Percentiles rank a stretch among this genome's conserved stretches.
phyloP scores from a whole-genome alignment of 1,140 invertebrate species.

The Drosophila nikananu region DNA sequence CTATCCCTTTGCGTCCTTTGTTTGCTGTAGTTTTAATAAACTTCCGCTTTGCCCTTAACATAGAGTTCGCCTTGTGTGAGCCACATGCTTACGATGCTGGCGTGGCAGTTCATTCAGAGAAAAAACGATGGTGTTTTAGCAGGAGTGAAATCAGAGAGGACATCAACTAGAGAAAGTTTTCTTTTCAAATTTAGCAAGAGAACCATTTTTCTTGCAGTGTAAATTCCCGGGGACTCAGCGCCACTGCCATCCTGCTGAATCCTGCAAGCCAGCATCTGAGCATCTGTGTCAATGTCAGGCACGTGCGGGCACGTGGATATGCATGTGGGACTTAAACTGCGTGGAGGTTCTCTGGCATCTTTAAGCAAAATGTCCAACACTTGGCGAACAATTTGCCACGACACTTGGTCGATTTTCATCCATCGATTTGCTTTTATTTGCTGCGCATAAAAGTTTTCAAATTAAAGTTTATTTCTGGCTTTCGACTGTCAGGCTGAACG shows the following conservation, averaged over 20 bases:
- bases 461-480: slow-evolving; percentile 72
- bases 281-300: slow-evolving; percentile 81
- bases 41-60: slow-evolving; percentile 71
- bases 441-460: slow-evolving; percentile 72
- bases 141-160: neutral
- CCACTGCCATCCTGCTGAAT: slow-evolving; percentile 15
- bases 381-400: slow-evolving; percentile 73
- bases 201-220: neutral
- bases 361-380: slow-evolving; percentile 76
- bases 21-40: slow-evolving; percentile 77
- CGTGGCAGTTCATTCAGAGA: neutral
- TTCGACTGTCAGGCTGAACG: slow-evolving; percentile 56
- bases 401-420: slow-evolving; percentile 50
- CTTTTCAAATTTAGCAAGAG: too few species aligned
- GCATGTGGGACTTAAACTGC: slow-evolving; percentile 54
- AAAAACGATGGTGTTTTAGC: neutral
- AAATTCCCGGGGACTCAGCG: slow-evolving; percentile 4
- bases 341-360: slow-evolving; percentile 42
- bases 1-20: slow-evolving; percentile 42
- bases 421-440: slow-evolving; percentile 65
- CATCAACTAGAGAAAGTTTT: too few species aligned
- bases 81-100: slow-evolving; percentile 60
- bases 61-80: slow-evolving; percentile 52
- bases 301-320: slow-evolving; percentile 68
- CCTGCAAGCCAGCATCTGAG: slow-evolving; percentile 45